Percentiles rank a stretch among this genome's conserved stretches.
phyloP scores from a whole-genome alignment of 2,888 invertebrate genomes.

The Phorcus lineatus region DNA sequence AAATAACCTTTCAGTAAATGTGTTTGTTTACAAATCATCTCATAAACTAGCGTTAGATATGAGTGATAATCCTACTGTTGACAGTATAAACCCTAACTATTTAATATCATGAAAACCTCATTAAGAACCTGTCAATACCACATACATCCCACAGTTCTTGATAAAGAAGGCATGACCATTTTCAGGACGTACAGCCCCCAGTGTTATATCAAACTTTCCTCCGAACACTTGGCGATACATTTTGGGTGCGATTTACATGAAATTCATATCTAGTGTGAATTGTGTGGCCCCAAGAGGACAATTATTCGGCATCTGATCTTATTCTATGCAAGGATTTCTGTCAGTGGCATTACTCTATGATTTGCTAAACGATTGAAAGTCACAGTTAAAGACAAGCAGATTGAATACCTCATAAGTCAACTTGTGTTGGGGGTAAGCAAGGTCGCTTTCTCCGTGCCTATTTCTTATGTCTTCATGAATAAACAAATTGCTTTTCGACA shows the following conservation, averaged over 20 bases:
- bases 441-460: no score
- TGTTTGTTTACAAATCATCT: no score
- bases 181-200: not conserved
- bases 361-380: slow-evolving; percentile 8
- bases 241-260: not conserved
- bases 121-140: not conserved
- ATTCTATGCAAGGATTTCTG: not conserved
- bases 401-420: not conserved
- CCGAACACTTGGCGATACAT: not conserved
- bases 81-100: not conserved
- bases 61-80: no score
- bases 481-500: no score
- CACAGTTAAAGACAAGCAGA: not conserved
- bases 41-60: no score
- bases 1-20: no score
- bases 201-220: not conserved
- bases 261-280: not conserved
- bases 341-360: not conserved
- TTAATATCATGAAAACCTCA: not conserved
- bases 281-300: not conserved
- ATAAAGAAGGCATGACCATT: not conserved
- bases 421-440: not conserved
- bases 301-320: not conserved
- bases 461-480: no score
- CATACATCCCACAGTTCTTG: not conserved